These are phyloP conservation scores for Plecturocebus donacophilus DNA, from an alignment of 2,113 vertebrate species.

Conservation along the genomic window DNA sequence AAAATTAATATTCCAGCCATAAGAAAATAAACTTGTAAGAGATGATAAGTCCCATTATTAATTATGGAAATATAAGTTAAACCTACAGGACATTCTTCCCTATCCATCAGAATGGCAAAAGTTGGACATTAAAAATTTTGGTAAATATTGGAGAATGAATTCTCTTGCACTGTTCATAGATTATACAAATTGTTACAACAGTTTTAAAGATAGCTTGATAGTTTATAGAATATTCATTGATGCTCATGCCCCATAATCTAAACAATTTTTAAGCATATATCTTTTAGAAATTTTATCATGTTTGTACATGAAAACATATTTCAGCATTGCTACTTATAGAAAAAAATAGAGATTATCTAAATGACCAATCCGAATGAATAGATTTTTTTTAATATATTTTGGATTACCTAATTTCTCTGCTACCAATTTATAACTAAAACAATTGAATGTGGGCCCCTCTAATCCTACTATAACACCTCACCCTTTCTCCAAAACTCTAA, in stretches of 20 bases:
- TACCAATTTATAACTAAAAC: neutral
- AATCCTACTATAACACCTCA: neutral
- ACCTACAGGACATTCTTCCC: neutral
- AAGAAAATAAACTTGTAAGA: neutral
- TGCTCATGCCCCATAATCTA: neutral
- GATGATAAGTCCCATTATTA: neutral
- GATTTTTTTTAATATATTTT: neutral
- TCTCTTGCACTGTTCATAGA: neutral
- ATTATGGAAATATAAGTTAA: neutral
- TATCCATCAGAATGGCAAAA: neutral
- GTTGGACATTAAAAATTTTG: neutral
- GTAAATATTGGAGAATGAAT: neutral
- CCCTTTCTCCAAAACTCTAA: neutral
- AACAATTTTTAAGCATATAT: neutral
- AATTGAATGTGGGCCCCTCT: neutral
- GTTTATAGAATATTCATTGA: neutral
- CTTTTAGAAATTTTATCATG: neutral
- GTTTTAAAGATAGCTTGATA: neutral
- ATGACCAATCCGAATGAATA: neutral
- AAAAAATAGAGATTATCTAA: neutral
- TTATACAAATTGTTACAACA: neutral
- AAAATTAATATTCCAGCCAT: neutral
- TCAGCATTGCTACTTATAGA: neutral
- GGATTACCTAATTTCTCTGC: neutral
- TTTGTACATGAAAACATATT: neutral